These are phyloP conservation scores for Typhlomys cinereus DNA, from an alignment of 2,113 vertebrate species.

Conservation along the genomic window DNA sequence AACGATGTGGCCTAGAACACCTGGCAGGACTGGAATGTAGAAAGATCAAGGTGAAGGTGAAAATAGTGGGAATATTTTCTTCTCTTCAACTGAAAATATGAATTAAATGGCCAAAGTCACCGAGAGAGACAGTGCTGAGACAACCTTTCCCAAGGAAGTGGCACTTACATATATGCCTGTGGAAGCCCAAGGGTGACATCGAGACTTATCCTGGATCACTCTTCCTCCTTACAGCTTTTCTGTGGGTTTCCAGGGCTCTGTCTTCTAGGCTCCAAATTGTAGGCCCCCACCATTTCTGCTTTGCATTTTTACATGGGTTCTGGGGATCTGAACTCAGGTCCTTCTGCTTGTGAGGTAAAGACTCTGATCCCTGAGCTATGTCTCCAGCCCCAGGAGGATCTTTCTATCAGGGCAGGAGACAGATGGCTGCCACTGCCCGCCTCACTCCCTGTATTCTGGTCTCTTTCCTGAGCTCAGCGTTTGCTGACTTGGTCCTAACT, in stretches of 20 bases:
- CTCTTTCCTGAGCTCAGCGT: background rate
- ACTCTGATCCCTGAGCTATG: no score
- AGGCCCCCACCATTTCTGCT: no score
- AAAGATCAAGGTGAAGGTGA: background rate
- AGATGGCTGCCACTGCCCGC: background rate
- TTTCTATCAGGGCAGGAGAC: background rate
- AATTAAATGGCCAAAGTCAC: background rate
- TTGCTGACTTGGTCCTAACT: background rate
- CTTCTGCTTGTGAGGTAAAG: no score
- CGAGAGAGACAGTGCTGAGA: background rate
- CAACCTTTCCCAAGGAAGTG: background rate
- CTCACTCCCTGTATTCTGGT: accelerated
- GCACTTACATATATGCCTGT: no score
- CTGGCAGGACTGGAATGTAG: no score
- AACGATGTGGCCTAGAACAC: background rate
- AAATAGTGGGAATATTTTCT: background rate
- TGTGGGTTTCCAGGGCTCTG: no score
- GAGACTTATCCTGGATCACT: no score
- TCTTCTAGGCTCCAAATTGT: no score
- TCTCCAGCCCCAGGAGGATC: background rate
- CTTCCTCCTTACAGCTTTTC: no score
- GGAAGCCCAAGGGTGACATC: no score
- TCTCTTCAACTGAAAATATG: background rate
- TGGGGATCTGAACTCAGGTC: no score
- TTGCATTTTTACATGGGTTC: no score